These are phyloP conservation scores for Micromussa lordhowensis DNA, from an alignment of 92 coral and sea anemone genomes.

Conservation along the genomic window DNA sequence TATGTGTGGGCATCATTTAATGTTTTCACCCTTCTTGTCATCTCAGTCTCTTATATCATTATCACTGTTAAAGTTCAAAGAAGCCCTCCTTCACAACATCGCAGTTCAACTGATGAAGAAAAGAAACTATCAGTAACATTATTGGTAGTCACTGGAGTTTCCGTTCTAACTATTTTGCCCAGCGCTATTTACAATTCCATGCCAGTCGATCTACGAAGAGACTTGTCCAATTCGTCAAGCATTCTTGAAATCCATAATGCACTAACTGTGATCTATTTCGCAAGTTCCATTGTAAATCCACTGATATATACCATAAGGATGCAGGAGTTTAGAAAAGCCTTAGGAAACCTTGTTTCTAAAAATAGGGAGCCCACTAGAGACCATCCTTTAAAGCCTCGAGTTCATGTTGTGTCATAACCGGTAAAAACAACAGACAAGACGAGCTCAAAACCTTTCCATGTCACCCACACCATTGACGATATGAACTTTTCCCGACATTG, in stretches of 20 bases:
- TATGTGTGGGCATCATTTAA: background rate
- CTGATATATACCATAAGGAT: constrained; percentile 49
- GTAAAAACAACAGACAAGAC: background rate
- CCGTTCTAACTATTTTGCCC: background rate
- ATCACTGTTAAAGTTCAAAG: background rate
- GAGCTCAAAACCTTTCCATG: background rate
- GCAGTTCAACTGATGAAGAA: background rate
- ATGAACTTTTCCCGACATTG: too few species aligned
- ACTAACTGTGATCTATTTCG: background rate
- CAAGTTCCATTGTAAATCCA: constrained; percentile 19
- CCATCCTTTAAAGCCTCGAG: background rate
- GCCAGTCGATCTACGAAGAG: background rate
- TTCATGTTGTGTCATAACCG: background rate
- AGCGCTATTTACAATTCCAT: background rate
- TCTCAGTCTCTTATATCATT: background rate
- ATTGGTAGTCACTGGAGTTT: background rate
- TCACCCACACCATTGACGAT: background rate
- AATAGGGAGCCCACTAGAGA: background rate
- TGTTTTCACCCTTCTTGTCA: background rate
- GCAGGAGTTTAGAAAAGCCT: constrained; percentile 11
- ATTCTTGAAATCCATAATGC: background rate
- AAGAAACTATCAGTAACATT: background rate
- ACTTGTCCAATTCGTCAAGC: background rate
- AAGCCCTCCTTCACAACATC: background rate
- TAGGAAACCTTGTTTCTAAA: background rate